Evolutionary conservation across 2,888 invertebrate genomes (phyloP).

Genomic region (Eupithecia subfuscata): DNA sequence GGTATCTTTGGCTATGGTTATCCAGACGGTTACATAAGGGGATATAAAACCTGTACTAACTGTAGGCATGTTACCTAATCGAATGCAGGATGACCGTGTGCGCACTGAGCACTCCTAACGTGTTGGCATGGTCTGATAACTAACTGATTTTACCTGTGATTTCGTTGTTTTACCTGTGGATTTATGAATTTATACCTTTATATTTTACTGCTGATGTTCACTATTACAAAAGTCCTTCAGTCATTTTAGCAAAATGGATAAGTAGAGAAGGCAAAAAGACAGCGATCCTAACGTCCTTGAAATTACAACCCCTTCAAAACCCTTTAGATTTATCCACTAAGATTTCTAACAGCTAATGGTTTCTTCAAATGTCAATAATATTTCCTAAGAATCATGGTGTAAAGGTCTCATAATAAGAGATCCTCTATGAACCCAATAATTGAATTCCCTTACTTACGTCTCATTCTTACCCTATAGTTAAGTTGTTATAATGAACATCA

Average conservation of each 20-base stretch:
- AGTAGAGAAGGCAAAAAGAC: neutral
- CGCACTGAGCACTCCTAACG: slow-evolving; percentile 35
- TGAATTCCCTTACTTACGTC: no score
- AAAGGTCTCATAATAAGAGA: neutral
- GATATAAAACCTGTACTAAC: slow-evolving; percentile 46
- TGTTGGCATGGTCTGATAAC: slow-evolving; percentile 46
- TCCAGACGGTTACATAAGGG: neutral
- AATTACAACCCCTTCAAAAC: neutral
- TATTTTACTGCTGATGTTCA: slow-evolving; percentile 41
- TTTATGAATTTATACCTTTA: slow-evolving; percentile 31
- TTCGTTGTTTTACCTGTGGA: slow-evolving; percentile 28
- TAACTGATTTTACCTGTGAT: slow-evolving; percentile 25
- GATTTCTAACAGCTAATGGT: neutral
- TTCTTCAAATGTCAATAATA: neutral
- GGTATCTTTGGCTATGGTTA: neutral
- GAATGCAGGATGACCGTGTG: slow-evolving; percentile 28
- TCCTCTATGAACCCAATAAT: neutral
- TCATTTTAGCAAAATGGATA: neutral
- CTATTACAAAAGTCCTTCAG: slow-evolving; percentile 13
- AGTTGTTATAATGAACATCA: slow-evolving; percentile 53
- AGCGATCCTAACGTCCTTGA: neutral
- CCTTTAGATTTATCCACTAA: neutral
- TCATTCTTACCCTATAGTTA: no score
- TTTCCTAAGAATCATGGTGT: neutral
- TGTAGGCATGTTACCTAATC: slow-evolving; percentile 59